These are phyloP conservation scores for Resseliella maxima DNA, from an alignment of 2,888 invertebrate species.

Conservation along the genomic window DNA sequence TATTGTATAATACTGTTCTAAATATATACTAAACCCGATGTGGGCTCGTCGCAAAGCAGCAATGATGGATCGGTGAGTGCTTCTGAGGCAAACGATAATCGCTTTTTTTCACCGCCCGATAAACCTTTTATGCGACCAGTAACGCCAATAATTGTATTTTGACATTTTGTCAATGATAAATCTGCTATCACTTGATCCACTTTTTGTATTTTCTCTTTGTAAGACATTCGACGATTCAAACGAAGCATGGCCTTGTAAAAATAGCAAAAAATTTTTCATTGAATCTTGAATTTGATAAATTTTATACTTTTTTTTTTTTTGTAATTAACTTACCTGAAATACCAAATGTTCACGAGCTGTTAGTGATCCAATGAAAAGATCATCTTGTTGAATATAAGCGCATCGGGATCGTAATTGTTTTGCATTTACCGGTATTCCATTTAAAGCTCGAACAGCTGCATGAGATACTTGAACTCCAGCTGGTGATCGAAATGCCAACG, in stretches of 20 bases:
- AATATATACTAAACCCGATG: conserved; percentile 76
- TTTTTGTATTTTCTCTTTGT: conserved; percentile 78
- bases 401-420: conserved; percentile 80
- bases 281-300: not conserved
- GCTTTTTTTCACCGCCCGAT: conserved; percentile 96
- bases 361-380: conserved; percentile 89
- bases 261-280: no score
- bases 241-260: conserved; percentile 85
- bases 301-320: not conserved
- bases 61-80: conserved; percentile 93
- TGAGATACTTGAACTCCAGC: conserved; percentile 73
- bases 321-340: conserved; percentile 74
- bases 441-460: conserved; percentile 73
- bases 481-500: conserved; percentile 84
- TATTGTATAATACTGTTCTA: no score
- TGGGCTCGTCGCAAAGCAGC: conserved; percentile 97
- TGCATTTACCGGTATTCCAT: conserved; percentile 80
- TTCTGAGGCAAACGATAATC: conserved; percentile 96
- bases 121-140: conserved; percentile 90
- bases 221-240: conserved; percentile 83
- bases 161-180: conserved; percentile 88
- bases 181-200: conserved; percentile 90
- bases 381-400: conserved; percentile 94
- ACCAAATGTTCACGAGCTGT: conserved; percentile 90
- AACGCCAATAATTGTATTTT: conserved; percentile 89